Conservation (phyloP, 2,888 invertebrate species). For the Chrysotoxum bicinctum region DNA sequence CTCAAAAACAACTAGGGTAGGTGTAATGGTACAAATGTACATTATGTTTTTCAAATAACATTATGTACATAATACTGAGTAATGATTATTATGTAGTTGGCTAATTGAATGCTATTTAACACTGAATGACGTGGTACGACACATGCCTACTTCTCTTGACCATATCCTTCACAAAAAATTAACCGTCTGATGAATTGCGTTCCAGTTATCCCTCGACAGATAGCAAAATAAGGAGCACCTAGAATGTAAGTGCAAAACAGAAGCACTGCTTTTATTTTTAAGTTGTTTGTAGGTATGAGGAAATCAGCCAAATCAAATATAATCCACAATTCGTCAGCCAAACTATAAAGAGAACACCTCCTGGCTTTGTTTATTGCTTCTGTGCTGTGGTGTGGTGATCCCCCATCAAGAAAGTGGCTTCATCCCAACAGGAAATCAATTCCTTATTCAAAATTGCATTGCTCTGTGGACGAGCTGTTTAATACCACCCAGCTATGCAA, state of each 20-base stretch:
- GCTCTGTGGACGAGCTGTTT: conserved; percentile 3
- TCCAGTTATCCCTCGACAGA: neutral
- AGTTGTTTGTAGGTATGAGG: conserved; percentile 17
- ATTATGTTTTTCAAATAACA: too few relatives aligned
- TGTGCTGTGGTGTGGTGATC: neutral
- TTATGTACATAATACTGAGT: too few relatives aligned
- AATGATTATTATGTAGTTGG: too few relatives aligned
- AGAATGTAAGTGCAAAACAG: conserved; percentile 25
- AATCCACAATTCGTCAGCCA: conserved; percentile 46
- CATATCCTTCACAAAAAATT: neutral
- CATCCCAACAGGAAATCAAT: conserved; percentile 59
- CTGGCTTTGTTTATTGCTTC: neutral
- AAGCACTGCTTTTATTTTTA: conserved; percentile 45
- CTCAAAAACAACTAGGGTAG: too few relatives aligned
- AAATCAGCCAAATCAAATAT: conserved; percentile 49
- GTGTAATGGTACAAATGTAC: too few relatives aligned
- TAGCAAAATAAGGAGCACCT: neutral
- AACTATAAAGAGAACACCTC: conserved; percentile 33
- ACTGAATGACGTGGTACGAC: neutral
- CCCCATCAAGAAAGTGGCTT: conserved; percentile 4
- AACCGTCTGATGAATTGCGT: neutral
- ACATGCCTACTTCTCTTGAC: neutral
- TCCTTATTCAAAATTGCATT: conserved; percentile 67
- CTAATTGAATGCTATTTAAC: neutral
- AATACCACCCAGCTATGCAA: conserved; percentile 46